Conservation (phyloP, 64 coral and sea anemone genomes). For the Porites australiensis region DNA sequence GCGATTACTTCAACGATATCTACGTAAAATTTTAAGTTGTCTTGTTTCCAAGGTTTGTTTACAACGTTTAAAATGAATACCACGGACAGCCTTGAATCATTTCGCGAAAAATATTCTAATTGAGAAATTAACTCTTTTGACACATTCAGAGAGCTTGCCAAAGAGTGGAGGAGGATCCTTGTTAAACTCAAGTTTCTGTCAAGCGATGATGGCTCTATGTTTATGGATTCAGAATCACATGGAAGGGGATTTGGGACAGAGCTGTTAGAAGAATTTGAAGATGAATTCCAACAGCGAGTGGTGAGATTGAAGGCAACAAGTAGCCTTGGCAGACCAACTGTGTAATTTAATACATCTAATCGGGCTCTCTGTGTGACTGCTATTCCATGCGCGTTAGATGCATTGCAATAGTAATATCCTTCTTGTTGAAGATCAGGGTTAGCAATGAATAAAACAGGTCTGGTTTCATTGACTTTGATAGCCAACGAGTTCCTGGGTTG, state of each 20-base stretch:
- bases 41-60: not conserved
- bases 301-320: slow-evolving; percentile 43
- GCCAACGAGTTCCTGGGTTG: slow-evolving; percentile 5
- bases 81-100: not conserved
- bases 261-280: not conserved
- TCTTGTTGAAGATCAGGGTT: not conserved
- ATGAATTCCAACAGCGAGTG: not conserved
- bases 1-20: slow-evolving; percentile 7
- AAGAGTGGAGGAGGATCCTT: not conserved
- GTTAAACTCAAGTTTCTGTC: not conserved
- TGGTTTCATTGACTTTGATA: slow-evolving; percentile 16
- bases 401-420: slow-evolving; percentile 59
- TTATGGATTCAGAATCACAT: not conserved
- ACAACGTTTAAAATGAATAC: slow-evolving; percentile 5
- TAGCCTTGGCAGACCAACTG: slow-evolving; percentile 20
- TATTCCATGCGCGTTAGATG: slow-evolving; percentile 35
- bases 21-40: not conserved
- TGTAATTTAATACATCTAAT: slow-evolving; percentile 30
- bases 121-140: slow-evolving; percentile 20
- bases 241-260: not conserved
- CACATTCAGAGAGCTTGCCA: not conserved
- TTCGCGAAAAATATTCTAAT: not conserved
- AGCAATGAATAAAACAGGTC: slow-evolving; percentile 13
- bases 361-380: slow-evolving; percentile 30
- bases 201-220: not conserved